phyloP scores from a whole-genome alignment of 1,140 invertebrate genomes.

The Drepana arcuata region DNA sequence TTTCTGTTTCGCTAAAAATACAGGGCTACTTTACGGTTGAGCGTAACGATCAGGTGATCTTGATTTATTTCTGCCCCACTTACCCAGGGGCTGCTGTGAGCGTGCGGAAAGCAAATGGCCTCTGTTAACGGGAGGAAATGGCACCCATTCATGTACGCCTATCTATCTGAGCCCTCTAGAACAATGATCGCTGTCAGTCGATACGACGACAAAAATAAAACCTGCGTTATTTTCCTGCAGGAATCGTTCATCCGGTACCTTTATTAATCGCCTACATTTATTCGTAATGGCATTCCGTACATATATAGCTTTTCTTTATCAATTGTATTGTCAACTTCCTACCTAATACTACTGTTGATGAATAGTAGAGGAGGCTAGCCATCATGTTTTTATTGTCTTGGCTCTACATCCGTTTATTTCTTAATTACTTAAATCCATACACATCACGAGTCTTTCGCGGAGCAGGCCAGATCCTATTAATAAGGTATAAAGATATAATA shows the following conservation, averaged over 20 bases:
- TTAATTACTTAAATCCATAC: too few relatives aligned
- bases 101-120: conserved; percentile 20
- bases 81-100: conserved; percentile 11
- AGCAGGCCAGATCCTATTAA: too few relatives aligned
- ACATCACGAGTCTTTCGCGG: too few relatives aligned
- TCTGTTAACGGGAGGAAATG: conserved; percentile 16
- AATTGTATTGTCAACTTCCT: too few relatives aligned
- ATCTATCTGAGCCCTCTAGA: conserved; percentile 8
- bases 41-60: conserved; percentile 6
- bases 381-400: too few relatives aligned
- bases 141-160: conserved; percentile 10
- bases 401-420: too few relatives aligned
- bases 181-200: conserved; percentile 8
- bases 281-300: too few relatives aligned
- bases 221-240: conserved; percentile 6
- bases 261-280: too few relatives aligned
- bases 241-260: conserved; percentile 1
- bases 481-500: too few relatives aligned
- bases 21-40: background rate
- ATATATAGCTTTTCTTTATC: too few relatives aligned
- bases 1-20: background rate
- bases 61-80: conserved; percentile 27
- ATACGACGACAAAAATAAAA: conserved; percentile 2
- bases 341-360: too few relatives aligned
- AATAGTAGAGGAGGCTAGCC: too few relatives aligned